Base-by-base conservation (phyloP, 2,797 vertebrate species). In the Esox masquinongy region DNA sequence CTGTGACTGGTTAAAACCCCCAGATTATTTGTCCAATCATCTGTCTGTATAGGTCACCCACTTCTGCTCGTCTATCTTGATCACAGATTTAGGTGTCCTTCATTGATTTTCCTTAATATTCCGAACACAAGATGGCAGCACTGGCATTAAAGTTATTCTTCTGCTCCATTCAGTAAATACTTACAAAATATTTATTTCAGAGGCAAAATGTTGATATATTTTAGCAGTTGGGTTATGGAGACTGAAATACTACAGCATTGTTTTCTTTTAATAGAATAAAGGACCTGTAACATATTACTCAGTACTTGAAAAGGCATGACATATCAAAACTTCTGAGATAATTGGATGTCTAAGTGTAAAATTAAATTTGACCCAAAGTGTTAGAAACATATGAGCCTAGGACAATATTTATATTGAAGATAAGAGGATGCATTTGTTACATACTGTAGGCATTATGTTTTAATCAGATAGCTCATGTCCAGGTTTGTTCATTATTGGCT, bases 81-180 rank as follows among this genome's bases (percentile, higher is more conserved):
- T 8, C 19, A 36, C 19, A 56, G 51, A 14, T 43, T 19, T 63
- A 24, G 7, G 50, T 39, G 36, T 39, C 8, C 1, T 19, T 14
- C n/a, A 19, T 9, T 26, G 39, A 8, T 14, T 50, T 73, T 17
- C 56, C 34, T 12, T 39, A 74, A 26, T 75, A 31, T 5, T 67
- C 26, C 16, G 24, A 24, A 82, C 85, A 78, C 78, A 68, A 89
- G 87, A 75, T 81, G 87, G 86, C 83, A 84, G 82, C 77, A 83
- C 26, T 69, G 63, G 69, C 68, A 34, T 43, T 73, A 19, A n/a
- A 73, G 9, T 68, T 47, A 12, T 5, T 66, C 14, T 68, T 22
- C 29, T 64, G 66, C 39, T 15, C 67, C 56, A 64, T 17, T 64
- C 26, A 64, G 24, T 15, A 16, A 29, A 64, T 64, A 64, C 24